Percentiles rank a stretch among this genome's conserved stretches.
phyloP scores from a whole-genome alignment of 2,113 vertebrate genomes.

The Triplophysa siluroides region DNA sequence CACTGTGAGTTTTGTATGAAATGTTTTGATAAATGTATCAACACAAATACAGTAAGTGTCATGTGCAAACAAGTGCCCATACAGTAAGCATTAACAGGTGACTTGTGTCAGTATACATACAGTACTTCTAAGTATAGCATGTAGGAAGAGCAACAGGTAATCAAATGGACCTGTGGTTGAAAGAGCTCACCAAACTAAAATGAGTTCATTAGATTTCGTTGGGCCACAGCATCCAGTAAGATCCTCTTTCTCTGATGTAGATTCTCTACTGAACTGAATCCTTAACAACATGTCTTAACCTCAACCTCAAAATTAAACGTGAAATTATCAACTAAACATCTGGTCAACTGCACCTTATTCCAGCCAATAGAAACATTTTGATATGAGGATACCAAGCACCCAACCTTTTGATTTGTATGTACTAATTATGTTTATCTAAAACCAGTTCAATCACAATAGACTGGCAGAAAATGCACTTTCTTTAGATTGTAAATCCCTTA shows the following conservation, averaged over 20 bases:
- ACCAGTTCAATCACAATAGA: too few species aligned
- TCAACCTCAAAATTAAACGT: neutral
- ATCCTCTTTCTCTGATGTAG: neutral
- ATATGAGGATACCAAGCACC: too few species aligned
- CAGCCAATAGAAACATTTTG: too few species aligned
- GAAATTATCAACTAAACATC: too few species aligned
- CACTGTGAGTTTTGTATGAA: too few species aligned
- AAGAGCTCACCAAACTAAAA: neutral
- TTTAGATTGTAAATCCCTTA: neutral
- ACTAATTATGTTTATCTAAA: too few species aligned
- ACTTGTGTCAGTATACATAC: neutral
- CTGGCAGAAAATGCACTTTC: too few species aligned
- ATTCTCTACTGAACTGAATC: conserved; percentile 3
- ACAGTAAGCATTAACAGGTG: conserved; percentile 18
- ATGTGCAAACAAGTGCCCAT: conserved; percentile 10
- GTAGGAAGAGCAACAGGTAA: neutral
- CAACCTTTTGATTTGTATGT: too few species aligned
- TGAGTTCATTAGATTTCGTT: conserved; percentile 9
- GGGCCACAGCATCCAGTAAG: neutral
- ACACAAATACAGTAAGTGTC: conserved; percentile 3
- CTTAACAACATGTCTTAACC: neutral
- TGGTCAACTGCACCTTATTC: too few species aligned
- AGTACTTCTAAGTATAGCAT: neutral
- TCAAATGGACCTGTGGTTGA: neutral
- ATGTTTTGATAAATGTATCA: too few species aligned